These are phyloP conservation scores for Triplophysa tibetana DNA, from an alignment of 2,113 vertebrate genomes.

Conservation along the genomic window DNA sequence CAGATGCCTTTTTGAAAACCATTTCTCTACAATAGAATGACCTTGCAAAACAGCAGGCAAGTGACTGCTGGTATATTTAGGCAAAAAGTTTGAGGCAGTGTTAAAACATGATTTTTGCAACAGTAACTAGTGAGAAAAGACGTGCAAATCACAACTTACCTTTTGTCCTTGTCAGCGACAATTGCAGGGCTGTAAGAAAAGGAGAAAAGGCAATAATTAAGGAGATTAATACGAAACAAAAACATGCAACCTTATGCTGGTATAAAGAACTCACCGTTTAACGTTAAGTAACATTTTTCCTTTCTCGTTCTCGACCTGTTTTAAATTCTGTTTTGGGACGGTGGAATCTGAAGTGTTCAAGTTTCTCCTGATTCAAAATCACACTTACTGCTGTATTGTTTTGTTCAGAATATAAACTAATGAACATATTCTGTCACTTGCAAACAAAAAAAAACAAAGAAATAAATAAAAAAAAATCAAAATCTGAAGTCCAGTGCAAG, in stretches of 20 bases:
- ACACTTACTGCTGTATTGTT: constrained; percentile 59
- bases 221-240: background rate
- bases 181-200: constrained; percentile 73
- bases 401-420: constrained; percentile 64
- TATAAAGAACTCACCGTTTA: constrained; percentile 60
- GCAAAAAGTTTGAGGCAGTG: background rate
- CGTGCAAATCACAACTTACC: constrained; percentile 68
- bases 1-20: background rate
- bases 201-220: background rate
- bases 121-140: background rate
- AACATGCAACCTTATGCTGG: background rate
- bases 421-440: constrained; percentile 71
- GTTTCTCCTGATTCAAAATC: constrained; percentile 63
- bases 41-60: background rate
- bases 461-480: constrained; percentile 57
- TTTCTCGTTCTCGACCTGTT: constrained; percentile 56
- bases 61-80: background rate
- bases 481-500: constrained; percentile 42
- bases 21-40: background rate
- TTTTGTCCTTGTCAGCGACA: constrained; percentile 84
- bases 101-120: background rate
- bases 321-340: constrained; percentile 65
- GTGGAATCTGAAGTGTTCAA: constrained; percentile 65
- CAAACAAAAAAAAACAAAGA: constrained; percentile 26
- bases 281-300: constrained; percentile 70